Base-by-base conservation (phyloP, 37 sponge, comb jelly and placozoan species). In the Haliclona indistincta region DNA sequence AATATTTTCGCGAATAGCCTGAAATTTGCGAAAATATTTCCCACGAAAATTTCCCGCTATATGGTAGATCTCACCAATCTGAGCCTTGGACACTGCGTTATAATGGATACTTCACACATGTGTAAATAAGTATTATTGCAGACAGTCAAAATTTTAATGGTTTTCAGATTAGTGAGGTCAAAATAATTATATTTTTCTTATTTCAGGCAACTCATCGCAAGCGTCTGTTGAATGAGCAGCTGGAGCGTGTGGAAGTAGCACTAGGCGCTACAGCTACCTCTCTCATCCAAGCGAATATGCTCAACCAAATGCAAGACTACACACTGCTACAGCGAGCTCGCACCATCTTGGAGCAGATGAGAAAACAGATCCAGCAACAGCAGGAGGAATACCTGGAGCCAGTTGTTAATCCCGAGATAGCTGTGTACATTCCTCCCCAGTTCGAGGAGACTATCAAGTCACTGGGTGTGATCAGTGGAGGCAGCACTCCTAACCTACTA, bases 241-340 rank as follows among this genome's bases (percentile, higher is more conserved):
- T 67, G 42, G 86, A 85, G 54, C 70, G 67, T 25, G 63, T 85
- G 1, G 86, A 85, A 51, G 67, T 85, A 13, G 78, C 86, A 2
- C 86, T 71, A 42, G 86, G 86, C 5, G 62, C 54, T 66, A 54
- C 71, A 3, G 71, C 78, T 42, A 78, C 79, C n/a, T 68, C 79
- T 13, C n/a, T 85, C 28, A 71, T 77, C n/a, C 79, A 77, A 34
- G 86, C 74, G 32, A 85, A 72, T 49, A 43, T 78, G 73, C 78
- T 85, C 20, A 53, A 74, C 25, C 86, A 85, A 32, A 78, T 78
- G 79, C 44, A 71, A 10, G 86, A 85, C 74, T 85, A 78, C 61
- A 85, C 49, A 58, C 36, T 72, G 26, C 49, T 85, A 11, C 86
- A 78, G 61, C 77, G 73, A 34, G 60, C 73, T 4, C 2, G 4